Percentiles rank a stretch among this genome's conserved stretches.
Evolutionary conservation across 2,113 vertebrate genomes (phyloP).

Genomic region (Tursiops truncatus): DNA sequence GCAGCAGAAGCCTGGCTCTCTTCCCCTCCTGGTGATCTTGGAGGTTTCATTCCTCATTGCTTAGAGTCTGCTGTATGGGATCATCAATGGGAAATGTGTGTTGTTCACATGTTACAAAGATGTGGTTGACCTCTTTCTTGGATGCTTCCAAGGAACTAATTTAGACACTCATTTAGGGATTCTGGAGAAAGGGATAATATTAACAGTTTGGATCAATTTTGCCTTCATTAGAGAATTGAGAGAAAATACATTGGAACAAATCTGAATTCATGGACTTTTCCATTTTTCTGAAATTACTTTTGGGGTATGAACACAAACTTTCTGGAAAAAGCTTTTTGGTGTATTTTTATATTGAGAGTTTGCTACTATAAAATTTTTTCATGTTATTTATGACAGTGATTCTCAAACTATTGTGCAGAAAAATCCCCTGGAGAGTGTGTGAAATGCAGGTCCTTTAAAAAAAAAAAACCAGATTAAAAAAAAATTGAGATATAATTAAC

Average conservation of each 20-base stretch:
- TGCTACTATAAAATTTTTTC: background rate
- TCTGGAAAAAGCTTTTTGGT: background rate
- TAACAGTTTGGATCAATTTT: background rate
- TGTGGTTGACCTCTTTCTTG: background rate
- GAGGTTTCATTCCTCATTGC: background rate
- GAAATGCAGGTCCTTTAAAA: background rate
- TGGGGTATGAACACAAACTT: background rate
- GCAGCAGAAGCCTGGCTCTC: background rate
- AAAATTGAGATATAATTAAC: background rate
- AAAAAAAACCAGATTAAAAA: background rate
- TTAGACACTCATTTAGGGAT: background rate
- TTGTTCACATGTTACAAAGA: background rate
- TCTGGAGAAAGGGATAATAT: background rate
- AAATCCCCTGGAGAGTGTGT: background rate
- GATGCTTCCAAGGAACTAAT: background rate
- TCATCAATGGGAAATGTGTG: background rate
- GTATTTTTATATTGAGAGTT: background rate
- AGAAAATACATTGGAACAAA: background rate
- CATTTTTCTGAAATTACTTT: background rate
- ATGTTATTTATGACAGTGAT: background rate
- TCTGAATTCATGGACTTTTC: background rate
- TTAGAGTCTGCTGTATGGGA: fast-evolving
- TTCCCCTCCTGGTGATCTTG: background rate
- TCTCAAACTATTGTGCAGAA: background rate
- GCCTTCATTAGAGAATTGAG: background rate